Evolutionary conservation across 2,113 vertebrate species (phyloP), one percentile per base, ranked within the genome.

Genomic region (Pelobates fuscus): DNA sequence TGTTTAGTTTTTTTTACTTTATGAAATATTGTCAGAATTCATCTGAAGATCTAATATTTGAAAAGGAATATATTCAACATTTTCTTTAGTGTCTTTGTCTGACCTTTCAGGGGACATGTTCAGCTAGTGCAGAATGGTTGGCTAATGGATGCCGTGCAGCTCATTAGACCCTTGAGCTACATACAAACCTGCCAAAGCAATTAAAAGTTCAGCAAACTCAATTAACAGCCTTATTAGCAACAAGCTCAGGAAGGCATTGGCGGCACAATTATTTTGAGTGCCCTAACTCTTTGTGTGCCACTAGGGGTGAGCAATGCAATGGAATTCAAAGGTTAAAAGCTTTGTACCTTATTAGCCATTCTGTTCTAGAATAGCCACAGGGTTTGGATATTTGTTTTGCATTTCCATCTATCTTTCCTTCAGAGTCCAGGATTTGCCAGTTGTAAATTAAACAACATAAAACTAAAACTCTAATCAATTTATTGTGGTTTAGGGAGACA

Each of bases 131-230:
- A 52, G 26, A 64, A 54, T 55, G 63, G 52, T 18, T 65, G 71
- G 46, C 61, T 25, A 74, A 65, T 57, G 41, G 29, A 74, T 27
- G 21, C 21, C 57, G 49, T 41, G 49, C 49, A 30, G 61, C 54
- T 74, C 71, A 74, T 65, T 74, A 74, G 46, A 65, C 60, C 71
- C 29, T 37, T 43, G 61, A 74, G 71, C 71, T 65, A 74, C 32
- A 44, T 32, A 55, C 37, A 64, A 44, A 41, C 63, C 61, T 65
- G 46, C 49, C 61, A 74, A 46, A 65, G 32, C 61, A 30, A 46
- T 65, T 44, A 74, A 64, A 65, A 74, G 46, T 74, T 74, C 60
- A 74, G 71, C 54, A 65, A 64, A 65, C 71, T 74, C 61, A 74
- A 74, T 74, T 65, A 57, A 57, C 61, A 64, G n/a, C 29, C 60